A percentile compares a stretch with the other conserved stretches of the same genome.
These are phyloP conservation scores for Cryptotis parvus DNA, from an alignment of 2,113 vertebrate species.

Conservation along the genomic window DNA sequence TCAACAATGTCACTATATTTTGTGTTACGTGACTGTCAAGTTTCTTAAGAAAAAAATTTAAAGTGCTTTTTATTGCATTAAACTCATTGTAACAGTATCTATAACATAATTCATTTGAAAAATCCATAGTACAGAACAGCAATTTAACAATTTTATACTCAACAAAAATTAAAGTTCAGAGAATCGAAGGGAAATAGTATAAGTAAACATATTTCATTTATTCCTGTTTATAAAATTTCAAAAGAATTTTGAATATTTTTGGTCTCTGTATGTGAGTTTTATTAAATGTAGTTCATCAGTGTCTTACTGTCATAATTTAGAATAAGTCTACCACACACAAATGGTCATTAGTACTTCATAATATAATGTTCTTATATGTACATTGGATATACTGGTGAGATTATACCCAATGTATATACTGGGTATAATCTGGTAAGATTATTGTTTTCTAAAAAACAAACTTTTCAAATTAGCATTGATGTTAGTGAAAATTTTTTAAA, in stretches of 20 bases:
- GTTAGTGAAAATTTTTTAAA: constrained; percentile 48
- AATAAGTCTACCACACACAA: not conserved
- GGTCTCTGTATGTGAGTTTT: no score
- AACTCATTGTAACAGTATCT: no score
- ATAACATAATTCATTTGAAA: not conserved
- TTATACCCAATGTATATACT: not conserved
- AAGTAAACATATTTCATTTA: not conserved
- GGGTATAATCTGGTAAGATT: not conserved
- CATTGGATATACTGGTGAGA: not conserved
- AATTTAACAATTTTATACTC: constrained; percentile 25
- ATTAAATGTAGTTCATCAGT: not conserved
- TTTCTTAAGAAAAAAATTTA: no score
- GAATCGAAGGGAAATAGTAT: not conserved
- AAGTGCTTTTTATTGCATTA: no score
- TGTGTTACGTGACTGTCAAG: no score
- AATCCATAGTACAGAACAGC: not conserved
- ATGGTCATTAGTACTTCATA: not conserved
- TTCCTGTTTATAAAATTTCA: not conserved
- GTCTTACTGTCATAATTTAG: not conserved
- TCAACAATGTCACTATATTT: no score
- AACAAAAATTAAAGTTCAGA: constrained; percentile 31
- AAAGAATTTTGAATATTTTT: constrained; percentile 39
- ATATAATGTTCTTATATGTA: not conserved
- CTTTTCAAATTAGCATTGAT: constrained; percentile 35
- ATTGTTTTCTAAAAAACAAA: constrained; percentile 12